Percentiles rank a stretch among this genome's conserved stretches.
Evolutionary conservation across 2,888 invertebrate genomes (phyloP).

Genomic region (Phanerotoma sp.): DNA sequence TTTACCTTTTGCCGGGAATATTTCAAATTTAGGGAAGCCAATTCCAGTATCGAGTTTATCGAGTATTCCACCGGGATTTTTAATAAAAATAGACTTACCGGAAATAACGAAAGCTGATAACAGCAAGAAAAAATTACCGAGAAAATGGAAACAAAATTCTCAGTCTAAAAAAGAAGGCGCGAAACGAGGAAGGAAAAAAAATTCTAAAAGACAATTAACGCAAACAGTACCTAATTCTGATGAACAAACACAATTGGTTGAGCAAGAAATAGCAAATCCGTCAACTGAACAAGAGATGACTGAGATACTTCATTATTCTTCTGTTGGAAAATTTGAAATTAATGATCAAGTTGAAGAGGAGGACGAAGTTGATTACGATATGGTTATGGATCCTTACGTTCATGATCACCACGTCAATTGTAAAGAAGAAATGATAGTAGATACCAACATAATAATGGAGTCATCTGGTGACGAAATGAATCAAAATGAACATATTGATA

Average conservation of each 20-base stretch:
- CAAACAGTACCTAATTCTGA: neutral
- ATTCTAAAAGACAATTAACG: neutral
- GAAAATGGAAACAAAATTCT: constrained; percentile 23
- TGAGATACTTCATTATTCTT: too few relatives aligned
- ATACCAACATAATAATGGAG: too few relatives aligned
- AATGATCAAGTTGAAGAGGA: too few relatives aligned
- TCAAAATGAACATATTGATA: neutral
- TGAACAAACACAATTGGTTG: neutral
- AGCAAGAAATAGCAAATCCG: too few relatives aligned
- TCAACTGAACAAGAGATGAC: too few relatives aligned
- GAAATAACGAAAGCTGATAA: constrained; percentile 39
- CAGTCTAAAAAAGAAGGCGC: neutral
- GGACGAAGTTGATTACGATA: too few relatives aligned
- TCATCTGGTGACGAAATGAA: neutral
- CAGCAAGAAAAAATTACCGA: constrained; percentile 31
- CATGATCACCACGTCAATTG: too few relatives aligned
- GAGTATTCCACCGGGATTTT: constrained; percentile 53
- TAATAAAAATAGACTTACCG: constrained; percentile 54
- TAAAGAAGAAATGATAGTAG: too few relatives aligned
- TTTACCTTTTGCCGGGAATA: constrained; percentile 52
- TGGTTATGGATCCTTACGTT: too few relatives aligned
- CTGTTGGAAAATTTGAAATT: too few relatives aligned
- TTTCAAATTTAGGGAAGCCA: constrained; percentile 51
- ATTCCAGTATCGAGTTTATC: constrained; percentile 54
- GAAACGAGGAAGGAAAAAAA: too few relatives aligned